Conservation (phyloP, 2,113 vertebrate species). For the Rafetus swinhoei region DNA sequence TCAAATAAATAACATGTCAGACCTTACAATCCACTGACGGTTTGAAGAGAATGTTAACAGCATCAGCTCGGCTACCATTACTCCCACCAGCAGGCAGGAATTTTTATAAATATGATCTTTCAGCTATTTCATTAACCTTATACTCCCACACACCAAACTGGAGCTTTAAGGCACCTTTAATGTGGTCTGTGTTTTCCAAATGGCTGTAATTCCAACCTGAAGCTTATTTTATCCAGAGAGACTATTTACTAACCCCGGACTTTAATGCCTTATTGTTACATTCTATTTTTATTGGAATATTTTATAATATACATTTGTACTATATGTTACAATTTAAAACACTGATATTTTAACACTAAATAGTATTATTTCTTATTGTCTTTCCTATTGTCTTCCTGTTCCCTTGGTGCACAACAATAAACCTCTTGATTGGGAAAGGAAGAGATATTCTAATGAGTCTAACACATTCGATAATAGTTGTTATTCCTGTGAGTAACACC, state of each 20-base stretch:
- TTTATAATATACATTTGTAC: not conserved
- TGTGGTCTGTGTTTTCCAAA: constrained; percentile 57
- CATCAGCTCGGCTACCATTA: constrained; percentile 31
- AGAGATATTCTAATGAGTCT: not conserved
- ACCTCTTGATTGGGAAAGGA: not conserved
- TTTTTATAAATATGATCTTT: constrained; percentile 70
- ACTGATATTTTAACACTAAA: not conserved
- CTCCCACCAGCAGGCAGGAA: constrained; percentile 51
- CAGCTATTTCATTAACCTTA: constrained; percentile 67
- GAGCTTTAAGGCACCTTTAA: constrained; percentile 72
- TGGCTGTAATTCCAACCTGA: constrained; percentile 37
- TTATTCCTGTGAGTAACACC: not conserved
- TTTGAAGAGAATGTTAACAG: constrained; percentile 55
- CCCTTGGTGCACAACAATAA: not conserved
- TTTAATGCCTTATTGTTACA: not conserved
- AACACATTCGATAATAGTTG: not conserved
- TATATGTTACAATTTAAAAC: constrained; percentile 9
- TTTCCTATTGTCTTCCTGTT: not conserved
- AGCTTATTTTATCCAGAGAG: constrained; percentile 14
- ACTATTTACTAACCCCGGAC: constrained; percentile 27
- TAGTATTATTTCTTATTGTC: not conserved
- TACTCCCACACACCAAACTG: constrained; percentile 22
- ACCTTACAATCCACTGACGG: constrained; percentile 43
- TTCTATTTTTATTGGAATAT: constrained; percentile 10
- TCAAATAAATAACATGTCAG: constrained; percentile 74